Percentiles rank a stretch among this genome's conserved stretches.
Evolutionary conservation across 1,140 invertebrate species (phyloP).

Genomic region (Dendrolimus kikuchii): DNA sequence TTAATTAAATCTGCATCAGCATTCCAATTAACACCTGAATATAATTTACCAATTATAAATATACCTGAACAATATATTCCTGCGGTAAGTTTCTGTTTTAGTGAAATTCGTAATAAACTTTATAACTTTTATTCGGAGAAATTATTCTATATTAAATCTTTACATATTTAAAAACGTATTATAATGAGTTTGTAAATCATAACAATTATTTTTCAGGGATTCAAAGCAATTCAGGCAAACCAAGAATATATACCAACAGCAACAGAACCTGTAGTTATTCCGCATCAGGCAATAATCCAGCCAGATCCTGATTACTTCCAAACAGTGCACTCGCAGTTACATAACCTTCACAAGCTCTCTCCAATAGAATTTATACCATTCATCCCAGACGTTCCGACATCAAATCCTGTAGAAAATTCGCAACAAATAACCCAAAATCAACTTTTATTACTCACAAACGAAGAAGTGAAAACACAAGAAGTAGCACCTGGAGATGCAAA

Average conservation of each 20-base stretch:
- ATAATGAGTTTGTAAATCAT: not conserved
- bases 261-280: conserved; percentile 47
- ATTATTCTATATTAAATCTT: no score
- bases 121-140: no score
- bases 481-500: conserved; percentile 30
- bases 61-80: conserved; percentile 42
- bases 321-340: no score
- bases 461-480: conserved; percentile 56
- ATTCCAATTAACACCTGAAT: conserved; percentile 64
- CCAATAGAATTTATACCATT: conserved; percentile 34
- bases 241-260: conserved; percentile 45
- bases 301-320: no score
- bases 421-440: conserved; percentile 45
- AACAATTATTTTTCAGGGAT: conserved; percentile 34
- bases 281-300: conserved; percentile 23
- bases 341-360: no score
- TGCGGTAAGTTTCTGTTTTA: conserved; percentile 32
- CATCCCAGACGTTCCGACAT: conserved; percentile 52
- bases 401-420: conserved; percentile 55
- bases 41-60: conserved; percentile 34
- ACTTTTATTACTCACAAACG: conserved; percentile 40
- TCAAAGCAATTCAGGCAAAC: conserved; percentile 34
- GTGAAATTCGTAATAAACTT: no score
- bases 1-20: conserved; percentile 71
- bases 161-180: no score